Evolutionary conservation across 2,113 vertebrate genomes (phyloP).

Genomic region (Neolamprologus brichardi): DNA sequence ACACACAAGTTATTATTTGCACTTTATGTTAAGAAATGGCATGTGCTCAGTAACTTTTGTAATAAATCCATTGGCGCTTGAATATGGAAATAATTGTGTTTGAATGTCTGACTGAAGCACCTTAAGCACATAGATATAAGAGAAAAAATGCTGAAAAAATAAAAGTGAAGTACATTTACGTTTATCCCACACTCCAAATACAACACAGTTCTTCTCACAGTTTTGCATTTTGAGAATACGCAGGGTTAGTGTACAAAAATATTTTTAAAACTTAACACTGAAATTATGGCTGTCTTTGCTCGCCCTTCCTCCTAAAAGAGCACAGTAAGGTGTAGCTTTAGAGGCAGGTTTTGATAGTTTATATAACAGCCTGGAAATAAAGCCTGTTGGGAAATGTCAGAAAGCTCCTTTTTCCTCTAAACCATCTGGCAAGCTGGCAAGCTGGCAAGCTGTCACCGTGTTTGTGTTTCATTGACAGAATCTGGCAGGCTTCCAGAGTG

Average conservation of each 20-base stretch:
- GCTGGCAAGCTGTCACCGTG: not conserved
- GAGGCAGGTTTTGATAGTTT: not conserved
- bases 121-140: not conserved
- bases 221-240: not conserved
- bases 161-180: not conserved
- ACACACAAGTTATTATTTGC: not conserved
- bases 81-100: not conserved
- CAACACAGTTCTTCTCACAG: not conserved
- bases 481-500: not conserved
- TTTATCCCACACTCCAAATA: not conserved
- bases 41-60: not conserved
- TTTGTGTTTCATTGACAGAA: not conserved
- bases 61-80: not conserved
- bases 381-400: not conserved
- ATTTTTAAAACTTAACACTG: not conserved
- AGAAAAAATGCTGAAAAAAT: not conserved
- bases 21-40: not conserved
- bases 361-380: not conserved
- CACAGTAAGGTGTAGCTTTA: not conserved
- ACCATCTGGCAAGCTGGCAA: not conserved
- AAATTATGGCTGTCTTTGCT: not conserved
- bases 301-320: not conserved
- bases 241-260: not conserved
- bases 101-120: not conserved
- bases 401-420: not conserved